Evolutionary conservation across 2,797 vertebrate genomes (phyloP).

Genomic region (Cryptoblepharus egeriae): DNA sequence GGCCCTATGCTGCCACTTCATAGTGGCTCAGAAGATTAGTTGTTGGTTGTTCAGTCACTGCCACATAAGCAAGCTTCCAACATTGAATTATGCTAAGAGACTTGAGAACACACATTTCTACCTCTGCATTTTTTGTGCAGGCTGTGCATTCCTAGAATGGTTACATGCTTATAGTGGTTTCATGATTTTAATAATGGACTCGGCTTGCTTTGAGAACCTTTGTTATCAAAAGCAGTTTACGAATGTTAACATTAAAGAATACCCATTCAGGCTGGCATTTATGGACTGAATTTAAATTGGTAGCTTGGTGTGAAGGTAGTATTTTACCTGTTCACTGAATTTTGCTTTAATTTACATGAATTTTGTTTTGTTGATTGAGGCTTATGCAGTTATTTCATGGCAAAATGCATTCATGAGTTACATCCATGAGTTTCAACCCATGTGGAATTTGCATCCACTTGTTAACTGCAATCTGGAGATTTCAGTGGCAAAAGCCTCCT

Average conservation of each 20-base stretch:
- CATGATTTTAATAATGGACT: background rate
- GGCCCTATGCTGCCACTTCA: background rate
- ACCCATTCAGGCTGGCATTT: background rate
- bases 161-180: background rate
- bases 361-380: background rate
- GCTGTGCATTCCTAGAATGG: background rate
- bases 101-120: background rate
- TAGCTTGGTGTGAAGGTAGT: background rate
- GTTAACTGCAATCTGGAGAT: too few species aligned
- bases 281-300: background rate
- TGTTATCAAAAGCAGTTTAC: background rate
- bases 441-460: too few species aligned
- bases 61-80: background rate
- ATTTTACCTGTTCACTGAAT: background rate
- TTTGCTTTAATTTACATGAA: background rate
- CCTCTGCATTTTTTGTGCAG: background rate
- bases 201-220: background rate
- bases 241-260: background rate
- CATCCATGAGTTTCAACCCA: too few species aligned
- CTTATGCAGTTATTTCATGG: too few species aligned
- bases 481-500: too few species aligned
- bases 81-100: background rate
- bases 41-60: background rate
- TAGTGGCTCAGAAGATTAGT: background rate
- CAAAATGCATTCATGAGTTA: too few species aligned